Base-by-base conservation (phyloP, 2,888 invertebrate genomes). In the Rhagonycha fulva region DNA sequence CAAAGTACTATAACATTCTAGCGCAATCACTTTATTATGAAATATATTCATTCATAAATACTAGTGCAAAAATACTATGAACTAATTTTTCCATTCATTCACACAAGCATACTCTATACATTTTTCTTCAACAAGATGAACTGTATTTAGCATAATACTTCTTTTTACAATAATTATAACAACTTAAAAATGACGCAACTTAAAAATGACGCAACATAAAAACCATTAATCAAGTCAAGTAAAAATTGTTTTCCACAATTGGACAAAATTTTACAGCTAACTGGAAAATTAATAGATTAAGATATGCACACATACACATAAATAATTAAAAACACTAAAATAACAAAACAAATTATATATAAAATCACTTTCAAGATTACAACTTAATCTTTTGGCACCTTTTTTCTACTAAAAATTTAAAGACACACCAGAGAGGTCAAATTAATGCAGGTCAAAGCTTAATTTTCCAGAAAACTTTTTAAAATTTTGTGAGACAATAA, bases 21-120 rank as follows among this genome's bases (percentile, higher is more conserved):
- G 77, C 83, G 83, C 85, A 86, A 86, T 86, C 86, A 86, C 86
- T 74, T 77, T 68, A 86, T 83, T 85, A 83, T 82, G 80, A 81
- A 82, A 82, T 82, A 84, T 84, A 82, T 81, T 84, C 82, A 84
- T 84, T 84, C 85, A 86, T 86, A 86, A 86, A 86, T 87, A 87
- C 87, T 87, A 87, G 87, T 87, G 87, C 87, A 87, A 87, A 87
- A 87, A 87, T 87, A 87, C 87, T 87, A 87, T 86, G 82, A 84
- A 85, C 85, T 86, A 87, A 82, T 84, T 83, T 75, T 30, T 76
- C 30, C 78, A 75, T 73, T 74, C 76, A 73, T 82, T 81, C 81
- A 75, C 82, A 81, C 83, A 82, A 79, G 78, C 84, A 76, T 69
- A 68, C 79, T 78, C 78, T 83, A 82, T 82, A 80, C 84, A 81